Conservation (phyloP, 2,888 invertebrate genomes). For the Oligia fasciuncula region DNA sequence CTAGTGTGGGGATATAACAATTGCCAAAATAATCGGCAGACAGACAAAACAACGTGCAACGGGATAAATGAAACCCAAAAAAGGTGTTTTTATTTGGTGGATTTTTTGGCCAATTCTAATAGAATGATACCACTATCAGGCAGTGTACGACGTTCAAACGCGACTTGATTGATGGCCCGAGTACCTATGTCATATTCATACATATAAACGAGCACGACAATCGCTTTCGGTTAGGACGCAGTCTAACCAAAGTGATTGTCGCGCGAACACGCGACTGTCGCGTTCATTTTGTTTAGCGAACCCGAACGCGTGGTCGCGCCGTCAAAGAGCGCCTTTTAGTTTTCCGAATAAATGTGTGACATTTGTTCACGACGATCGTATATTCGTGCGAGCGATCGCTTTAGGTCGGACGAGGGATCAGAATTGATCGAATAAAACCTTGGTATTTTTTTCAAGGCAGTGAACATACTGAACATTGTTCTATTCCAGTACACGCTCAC, state of each 20-base stretch:
- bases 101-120: neutral
- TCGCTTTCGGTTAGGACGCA: neutral
- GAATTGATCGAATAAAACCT: neutral
- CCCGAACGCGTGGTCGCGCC: neutral
- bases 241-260: neutral
- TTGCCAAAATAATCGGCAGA: neutral
- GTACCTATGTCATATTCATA: neutral
- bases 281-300: neutral
- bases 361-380: neutral
- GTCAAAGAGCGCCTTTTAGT: neutral
- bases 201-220: neutral
- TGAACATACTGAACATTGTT: neutral
- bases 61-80: no score
- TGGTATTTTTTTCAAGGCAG: neutral
- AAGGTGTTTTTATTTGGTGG: neutral
- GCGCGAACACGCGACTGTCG: neutral
- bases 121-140: neutral
- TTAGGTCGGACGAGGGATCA: no score
- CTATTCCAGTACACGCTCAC: constrained; percentile 3
- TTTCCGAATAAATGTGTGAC: neutral
- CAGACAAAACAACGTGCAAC: neutral
- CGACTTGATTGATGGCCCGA: neutral
- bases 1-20: neutral
- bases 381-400: neutral
- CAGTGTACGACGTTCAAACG: neutral